phyloP scores from a whole-genome alignment of 92 coral and sea anemone species.

The Zoanthus gigantus region DNA sequence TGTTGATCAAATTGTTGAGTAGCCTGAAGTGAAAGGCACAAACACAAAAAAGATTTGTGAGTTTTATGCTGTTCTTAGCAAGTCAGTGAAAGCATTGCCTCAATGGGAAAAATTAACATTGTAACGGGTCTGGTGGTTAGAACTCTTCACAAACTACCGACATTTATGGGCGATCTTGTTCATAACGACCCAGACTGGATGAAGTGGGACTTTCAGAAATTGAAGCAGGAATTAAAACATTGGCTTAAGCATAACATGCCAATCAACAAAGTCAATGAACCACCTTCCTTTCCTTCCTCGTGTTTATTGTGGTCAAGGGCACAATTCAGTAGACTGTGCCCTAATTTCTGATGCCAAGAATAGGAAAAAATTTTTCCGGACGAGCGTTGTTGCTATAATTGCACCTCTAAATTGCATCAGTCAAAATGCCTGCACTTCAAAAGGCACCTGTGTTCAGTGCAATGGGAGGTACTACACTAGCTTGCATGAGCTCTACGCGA shows the following conservation, averaged over 20 bases:
- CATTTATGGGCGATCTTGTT: conserved; percentile 31
- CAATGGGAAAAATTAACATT: conserved; percentile 18
- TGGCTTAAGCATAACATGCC: neutral
- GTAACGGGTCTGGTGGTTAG: conserved; percentile 15
- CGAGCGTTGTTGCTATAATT: conserved; percentile 24
- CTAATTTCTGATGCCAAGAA: conserved; percentile 22
- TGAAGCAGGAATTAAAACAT: conserved; percentile 17
- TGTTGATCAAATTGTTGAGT: conserved; percentile 31
- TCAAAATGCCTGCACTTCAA: conserved; percentile 9
- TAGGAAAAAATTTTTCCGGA: conserved; percentile 30
- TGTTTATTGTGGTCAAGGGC: conserved; percentile 10
- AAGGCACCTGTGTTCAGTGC: conserved; percentile 25
- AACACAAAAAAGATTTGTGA: conserved; percentile 24
- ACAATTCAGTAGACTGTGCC: conserved; percentile 18
- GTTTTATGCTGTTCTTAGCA: conserved; percentile 29
- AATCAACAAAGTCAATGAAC: neutral
- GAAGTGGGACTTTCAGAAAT: conserved; percentile 30
- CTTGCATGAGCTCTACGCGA: conserved; percentile 2
- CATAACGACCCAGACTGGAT: conserved; percentile 50
- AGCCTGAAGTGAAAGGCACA: conserved; percentile 28
- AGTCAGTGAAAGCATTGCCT: conserved; percentile 30
- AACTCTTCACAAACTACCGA: conserved; percentile 35
- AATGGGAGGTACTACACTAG: conserved; percentile 20
- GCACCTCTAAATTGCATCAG: conserved; percentile 14
- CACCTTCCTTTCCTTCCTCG: neutral